phyloP scores from a whole-genome alignment of 37 sponge, comb jelly and placozoan species.

The Dysidea cf. avara region DNA sequence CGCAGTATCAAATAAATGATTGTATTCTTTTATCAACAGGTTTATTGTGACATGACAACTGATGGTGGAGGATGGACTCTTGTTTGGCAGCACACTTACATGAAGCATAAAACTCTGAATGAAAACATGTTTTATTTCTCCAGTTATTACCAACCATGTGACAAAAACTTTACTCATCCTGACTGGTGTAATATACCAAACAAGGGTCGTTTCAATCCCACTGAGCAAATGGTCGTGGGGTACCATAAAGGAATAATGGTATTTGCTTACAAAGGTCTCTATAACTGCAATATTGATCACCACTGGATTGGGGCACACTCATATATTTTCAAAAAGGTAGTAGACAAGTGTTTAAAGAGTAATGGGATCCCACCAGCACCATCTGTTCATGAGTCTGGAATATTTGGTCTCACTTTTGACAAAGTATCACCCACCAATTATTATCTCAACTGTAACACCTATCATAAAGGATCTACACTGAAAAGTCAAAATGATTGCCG shows the following conservation, averaged over 20 bases:
- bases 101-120: not conserved
- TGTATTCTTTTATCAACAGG: not conserved
- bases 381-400: not conserved
- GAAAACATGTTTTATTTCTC: slow-evolving; percentile 7
- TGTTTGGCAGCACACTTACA: slow-evolving; percentile 7
- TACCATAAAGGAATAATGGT: slow-evolving; percentile 23
- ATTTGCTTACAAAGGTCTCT: slow-evolving; percentile 15
- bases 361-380: slow-evolving; percentile 21
- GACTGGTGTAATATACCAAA: slow-evolving; percentile 12
- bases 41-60: slow-evolving; percentile 18
- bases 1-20: too few species aligned
- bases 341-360: slow-evolving; percentile 12
- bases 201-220: slow-evolving; percentile 2
- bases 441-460: slow-evolving; percentile 9
- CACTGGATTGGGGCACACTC: slow-evolving; percentile 19
- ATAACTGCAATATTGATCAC: slow-evolving; percentile 20
- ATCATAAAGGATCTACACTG: not conserved
- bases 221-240: slow-evolving; percentile 28
- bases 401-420: slow-evolving; percentile 27
- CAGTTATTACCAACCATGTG: slow-evolving; percentile 4
- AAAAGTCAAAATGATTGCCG: slow-evolving; percentile 6
- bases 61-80: slow-evolving; percentile 16
- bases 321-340: not conserved
- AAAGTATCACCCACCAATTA: slow-evolving; percentile 7
- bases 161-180: not conserved